These are phyloP conservation scores for Cylloceria caligata DNA, from an alignment of 2,888 invertebrate genomes.

Conservation along the genomic window DNA sequence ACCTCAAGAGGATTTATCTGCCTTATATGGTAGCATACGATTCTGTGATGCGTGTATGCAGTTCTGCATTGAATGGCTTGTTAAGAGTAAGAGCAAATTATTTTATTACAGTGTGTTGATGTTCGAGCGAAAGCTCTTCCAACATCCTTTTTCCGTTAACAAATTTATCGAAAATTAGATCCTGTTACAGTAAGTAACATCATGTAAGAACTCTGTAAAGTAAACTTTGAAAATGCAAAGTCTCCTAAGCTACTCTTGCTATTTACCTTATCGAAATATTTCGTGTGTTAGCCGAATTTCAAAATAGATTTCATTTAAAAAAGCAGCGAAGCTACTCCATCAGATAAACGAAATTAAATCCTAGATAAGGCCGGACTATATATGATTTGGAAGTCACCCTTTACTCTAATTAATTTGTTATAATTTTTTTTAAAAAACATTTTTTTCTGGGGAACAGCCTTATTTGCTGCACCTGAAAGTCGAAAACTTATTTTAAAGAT, in stretches of 20 bases:
- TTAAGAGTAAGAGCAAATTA: constrained; percentile 50
- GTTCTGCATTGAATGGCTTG: constrained; percentile 38
- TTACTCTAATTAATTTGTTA: too few relatives aligned
- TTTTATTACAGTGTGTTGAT: constrained; percentile 41
- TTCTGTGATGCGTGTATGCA: constrained; percentile 43
- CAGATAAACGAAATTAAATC: too few relatives aligned
- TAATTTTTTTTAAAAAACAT: too few relatives aligned
- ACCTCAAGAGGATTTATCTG: constrained; percentile 59
- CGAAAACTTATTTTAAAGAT: not conserved
- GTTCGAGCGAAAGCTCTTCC: constrained; percentile 25
- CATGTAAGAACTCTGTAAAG: not conserved
- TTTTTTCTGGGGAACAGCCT: too few relatives aligned
- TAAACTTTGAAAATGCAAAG: not conserved
- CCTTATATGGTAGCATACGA: constrained; percentile 20
- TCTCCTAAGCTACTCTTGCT: not conserved
- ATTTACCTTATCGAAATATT: not conserved
- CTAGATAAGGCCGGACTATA: too few relatives aligned
- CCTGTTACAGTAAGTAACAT: constrained; percentile 15
- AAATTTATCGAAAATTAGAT: constrained; percentile 29
- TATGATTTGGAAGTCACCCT: too few relatives aligned
- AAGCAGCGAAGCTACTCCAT: too few relatives aligned
- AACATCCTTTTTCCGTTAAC: constrained; percentile 29
- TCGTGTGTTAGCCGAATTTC: not conserved
- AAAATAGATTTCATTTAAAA: not conserved
- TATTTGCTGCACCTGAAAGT: too few relatives aligned